Base-by-base conservation (phyloP, 2,113 vertebrate species). In the Saccopteryx bilineata region DNA sequence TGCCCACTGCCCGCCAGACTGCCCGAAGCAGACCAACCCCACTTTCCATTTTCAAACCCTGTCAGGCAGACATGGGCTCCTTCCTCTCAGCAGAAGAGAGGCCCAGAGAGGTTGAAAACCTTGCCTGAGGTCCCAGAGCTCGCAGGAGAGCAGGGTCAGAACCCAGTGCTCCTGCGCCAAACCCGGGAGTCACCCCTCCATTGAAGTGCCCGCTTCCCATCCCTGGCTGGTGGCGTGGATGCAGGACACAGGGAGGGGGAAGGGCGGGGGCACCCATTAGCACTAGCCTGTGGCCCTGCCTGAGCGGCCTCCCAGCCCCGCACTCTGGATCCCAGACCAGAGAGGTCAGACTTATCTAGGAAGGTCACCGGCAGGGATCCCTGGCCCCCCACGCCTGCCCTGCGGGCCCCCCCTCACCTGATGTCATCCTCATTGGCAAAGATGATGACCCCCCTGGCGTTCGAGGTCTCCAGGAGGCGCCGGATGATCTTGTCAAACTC, bases 361-460 rank as follows among this genome's bases (percentile, higher is more conserved):
- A 54, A n/a, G 63, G 60, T 61, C 69, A 68, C 84, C 56, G 26
- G 56, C 31, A 39, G 28, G 68, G 52, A 10, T 50, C 33, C 95
- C 31, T 2, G 26, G 78, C 15, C 19, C 24, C 52, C 82, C 4
- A 17, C 18, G n/a, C 71, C 58, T 1, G 0, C 63, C 54, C 61
- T 1, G 0, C 24, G 21, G 66, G 69, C 19, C 72, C 11, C 31
- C 92, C 97, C 98, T 90, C 96, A 99, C 99, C 99, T 99, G 98
- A 99, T 99, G 26, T 99, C 99, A 0, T 99, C 99, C 96, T 99
- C 99, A 0, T 99, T 99, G 94, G 99, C 99, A 1, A 99, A 99
- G 98, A 99, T 99, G 97, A 99, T 99, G 97, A 99, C 98, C 0
- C 98, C 99, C 58, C 99, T 97, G 33, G 99, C 99, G 0, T 99